Evolutionary conservation across 64 coral and sea anemone species (phyloP), one percentile per base, ranked within the genome.

Genomic region (Anthopleura sola): DNA sequence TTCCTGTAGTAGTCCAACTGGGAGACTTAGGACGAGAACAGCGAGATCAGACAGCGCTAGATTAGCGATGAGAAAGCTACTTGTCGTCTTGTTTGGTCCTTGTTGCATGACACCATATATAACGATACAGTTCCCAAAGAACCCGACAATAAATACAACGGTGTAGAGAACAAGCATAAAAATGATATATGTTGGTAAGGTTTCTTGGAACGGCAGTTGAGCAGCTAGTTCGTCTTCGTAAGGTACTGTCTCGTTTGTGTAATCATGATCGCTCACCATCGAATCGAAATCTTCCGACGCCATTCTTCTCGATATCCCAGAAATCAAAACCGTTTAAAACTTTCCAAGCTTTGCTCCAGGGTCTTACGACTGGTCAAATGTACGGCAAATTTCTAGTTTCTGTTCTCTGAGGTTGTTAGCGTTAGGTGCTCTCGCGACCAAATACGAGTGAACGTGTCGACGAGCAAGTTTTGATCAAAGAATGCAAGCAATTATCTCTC

Each of bases 21-120:
- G 94, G 6, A 96, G 81, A 26, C 94, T 96, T 21, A 96, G 88
- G 16, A 96, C 94, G 0, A 96, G 21, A 0, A 96, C 94, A 49
- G 94, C 94, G 33, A 96, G 75, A 37, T 96, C 94, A 44, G 90
- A 92, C 0, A 96, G 75, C 19, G 94, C 94, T 13, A 96, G 60
- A 62, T 96, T 96, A 13, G 94, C 94, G 19, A 96, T 96, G n/a
- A 96, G 92, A 75, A 89, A 89, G 44, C 91, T 96, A 54, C 90
- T 96, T 15, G 87, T 96, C 77, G 94, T 96, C 31, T 92, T 92
- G 28, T 92, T 87, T 24, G 87, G 57, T 18, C 87, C 94, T 49
- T 96, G 94, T 78, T 96, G 94, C 87, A 96, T 92, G 3, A 96
- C 94, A 0, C 94, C 94, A 83, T 96, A 96, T 16, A 96, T 96